Evolutionary conservation across 2,797 vertebrate species (phyloP), one percentile per base, ranked within the genome.

Genomic region (Psittacula echo): DNA sequence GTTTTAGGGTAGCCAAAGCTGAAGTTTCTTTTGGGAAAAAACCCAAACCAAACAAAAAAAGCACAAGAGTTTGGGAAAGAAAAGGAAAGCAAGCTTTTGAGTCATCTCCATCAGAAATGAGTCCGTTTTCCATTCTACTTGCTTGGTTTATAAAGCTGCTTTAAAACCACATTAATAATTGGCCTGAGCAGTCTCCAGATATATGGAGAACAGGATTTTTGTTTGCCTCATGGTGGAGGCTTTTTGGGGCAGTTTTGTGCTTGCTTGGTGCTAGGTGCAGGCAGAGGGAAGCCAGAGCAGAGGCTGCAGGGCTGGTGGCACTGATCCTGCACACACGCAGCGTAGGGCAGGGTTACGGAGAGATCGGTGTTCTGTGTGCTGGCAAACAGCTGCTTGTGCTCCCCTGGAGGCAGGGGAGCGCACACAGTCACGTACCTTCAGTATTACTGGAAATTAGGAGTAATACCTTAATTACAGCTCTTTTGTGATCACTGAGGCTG

Each of bases 281-380:
- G 54, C 64, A 27, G 80, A 53, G 72, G 29, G 48, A n/a, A 7
- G 67, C 13, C 1, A 1, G 3, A 61, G 48, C 19, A 13, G 19
- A 71, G 58, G 47, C 80, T n/a, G 72, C 20, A 39, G 76, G 39
- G 53, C 80, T 44, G 73, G 29, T 2, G 5, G 42, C 45, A 13
- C 56, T 3, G 8, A 17, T 23, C 3, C 87, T 21, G 48, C 3
- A 2, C 77, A 1, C 19, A 0, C 0, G 0, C 11, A 9, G 58
- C 3, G 16, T 13, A 42, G 44, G 51, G 13, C 80, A 48, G 50
- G 26, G 41, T 9, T 3, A 3, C 0, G 10, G 18, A 13, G 72
- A 5, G n/a, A 8, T 0, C 0, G 44, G 0, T 17, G 0, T 14
- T 27, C 8, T 61, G 16, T 18, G 89, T 39, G 39, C 74, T 58